A percentile compares a stretch with the other conserved stretches of the same genome.
Evolutionary conservation across 2,113 vertebrate genomes (phyloP).

Genomic region (Oncorhynchus clarkii): DNA sequence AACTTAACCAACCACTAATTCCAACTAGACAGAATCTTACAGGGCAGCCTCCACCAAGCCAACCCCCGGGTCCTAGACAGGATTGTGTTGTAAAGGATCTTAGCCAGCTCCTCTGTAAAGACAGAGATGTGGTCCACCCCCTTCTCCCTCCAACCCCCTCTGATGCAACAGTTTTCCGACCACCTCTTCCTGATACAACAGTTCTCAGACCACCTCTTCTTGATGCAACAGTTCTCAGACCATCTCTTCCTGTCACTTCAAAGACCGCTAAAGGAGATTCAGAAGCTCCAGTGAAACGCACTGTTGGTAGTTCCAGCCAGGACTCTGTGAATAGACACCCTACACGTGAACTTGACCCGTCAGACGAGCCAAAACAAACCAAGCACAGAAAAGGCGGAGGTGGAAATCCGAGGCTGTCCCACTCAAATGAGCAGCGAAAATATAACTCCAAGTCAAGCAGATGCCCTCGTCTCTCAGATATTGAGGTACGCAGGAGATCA

Average conservation of each 20-base stretch:
- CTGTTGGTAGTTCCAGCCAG: slow-evolving; percentile 45
- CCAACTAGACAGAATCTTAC: too few relatives aligned
- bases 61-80: neutral
- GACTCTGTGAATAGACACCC: slow-evolving; percentile 34
- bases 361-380: slow-evolving; percentile 49
- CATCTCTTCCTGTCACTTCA: neutral
- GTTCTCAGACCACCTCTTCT: slow-evolving; percentile 6
- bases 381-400: slow-evolving; percentile 42
- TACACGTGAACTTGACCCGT: slow-evolving; percentile 38
- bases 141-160: too few relatives aligned
- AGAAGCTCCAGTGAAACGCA: slow-evolving; percentile 36
- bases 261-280: slow-evolving; percentile 24
- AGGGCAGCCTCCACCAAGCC: neutral
- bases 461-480: slow-evolving; percentile 45
- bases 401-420: slow-evolving; percentile 22
- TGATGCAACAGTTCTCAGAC: too few relatives aligned
- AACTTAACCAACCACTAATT: too few relatives aligned
- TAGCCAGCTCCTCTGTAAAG: slow-evolving; percentile 23
- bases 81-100: neutral
- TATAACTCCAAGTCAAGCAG: slow-evolving; percentile 59
- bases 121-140: slow-evolving; percentile 5
- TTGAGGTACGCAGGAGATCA: slow-evolving; percentile 63
- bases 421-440: slow-evolving; percentile 49
- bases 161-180: too few relatives aligned
- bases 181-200: neutral